A percentile compares a stretch with the other conserved stretches of the same genome.
Evolutionary conservation across 2,113 vertebrate species (phyloP).

Genomic region (Corythornis madagascariensis): DNA sequence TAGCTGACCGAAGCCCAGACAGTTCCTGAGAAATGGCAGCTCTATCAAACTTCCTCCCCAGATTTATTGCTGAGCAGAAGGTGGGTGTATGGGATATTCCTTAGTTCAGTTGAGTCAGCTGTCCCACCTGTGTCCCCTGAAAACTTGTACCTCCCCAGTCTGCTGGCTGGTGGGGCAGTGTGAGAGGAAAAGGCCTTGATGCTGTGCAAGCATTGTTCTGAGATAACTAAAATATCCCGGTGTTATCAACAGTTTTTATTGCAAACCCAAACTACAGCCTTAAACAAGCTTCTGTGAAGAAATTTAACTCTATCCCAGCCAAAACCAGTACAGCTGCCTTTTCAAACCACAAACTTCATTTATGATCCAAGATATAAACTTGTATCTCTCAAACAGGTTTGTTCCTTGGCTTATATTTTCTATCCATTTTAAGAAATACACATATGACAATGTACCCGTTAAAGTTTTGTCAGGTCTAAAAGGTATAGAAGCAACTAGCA

Average conservation of each 20-base stretch:
- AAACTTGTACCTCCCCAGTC: background rate
- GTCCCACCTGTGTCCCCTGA: background rate
- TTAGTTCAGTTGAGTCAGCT: background rate
- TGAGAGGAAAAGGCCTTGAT: background rate
- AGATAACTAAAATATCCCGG: background rate
- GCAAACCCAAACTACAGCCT: background rate
- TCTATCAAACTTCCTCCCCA: background rate
- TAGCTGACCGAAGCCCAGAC: background rate
- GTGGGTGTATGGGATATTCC: background rate
- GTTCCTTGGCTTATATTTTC: background rate
- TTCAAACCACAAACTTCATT: background rate
- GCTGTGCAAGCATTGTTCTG: background rate
- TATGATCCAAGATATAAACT: background rate
- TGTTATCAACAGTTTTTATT: background rate
- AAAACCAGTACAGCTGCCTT: background rate
- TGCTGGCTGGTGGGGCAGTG: rapidly evolving
- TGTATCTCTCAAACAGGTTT: background rate
- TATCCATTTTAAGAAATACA: background rate
- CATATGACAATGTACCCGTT: background rate
- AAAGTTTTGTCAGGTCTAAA: background rate
- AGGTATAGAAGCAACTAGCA: background rate
- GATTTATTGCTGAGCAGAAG: background rate
- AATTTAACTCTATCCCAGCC: background rate
- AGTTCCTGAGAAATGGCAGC: background rate
- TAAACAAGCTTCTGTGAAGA: background rate